phyloP scores from a whole-genome alignment of 2,888 invertebrate species.

The Drosophila atripex region DNA sequence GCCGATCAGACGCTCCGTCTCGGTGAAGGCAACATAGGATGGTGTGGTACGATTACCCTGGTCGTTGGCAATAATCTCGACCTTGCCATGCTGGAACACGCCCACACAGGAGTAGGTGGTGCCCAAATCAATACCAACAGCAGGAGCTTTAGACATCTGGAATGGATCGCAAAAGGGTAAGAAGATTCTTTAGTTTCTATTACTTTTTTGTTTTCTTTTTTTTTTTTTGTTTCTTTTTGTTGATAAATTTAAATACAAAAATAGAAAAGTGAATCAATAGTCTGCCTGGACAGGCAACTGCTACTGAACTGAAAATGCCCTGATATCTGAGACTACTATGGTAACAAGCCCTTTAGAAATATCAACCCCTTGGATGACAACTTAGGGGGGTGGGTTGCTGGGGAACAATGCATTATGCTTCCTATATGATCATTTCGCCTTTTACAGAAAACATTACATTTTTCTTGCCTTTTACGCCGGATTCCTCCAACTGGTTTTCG shows the following conservation, averaged over 20 bases:
- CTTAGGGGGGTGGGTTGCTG: conserved; percentile 14
- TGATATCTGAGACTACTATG: not conserved
- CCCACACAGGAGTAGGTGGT: conserved; percentile 98
- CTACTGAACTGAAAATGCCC: not conserved
- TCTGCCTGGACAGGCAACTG: not conserved
- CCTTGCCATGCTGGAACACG: conserved; percentile 95
- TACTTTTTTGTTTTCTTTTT: not conserved
- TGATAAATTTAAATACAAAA: conserved; percentile 13
- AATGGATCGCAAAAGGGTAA: conserved; percentile 34
- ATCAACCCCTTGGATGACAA: not conserved
- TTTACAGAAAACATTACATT: conserved; percentile 31
- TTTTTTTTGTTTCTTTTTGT: too few species aligned
- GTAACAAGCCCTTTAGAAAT: not conserved
- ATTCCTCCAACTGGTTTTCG: conserved; percentile 51
- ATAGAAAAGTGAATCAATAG: conserved; percentile 9
- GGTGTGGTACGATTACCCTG: conserved; percentile 96
- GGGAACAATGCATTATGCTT: not conserved
- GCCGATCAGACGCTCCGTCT: conserved; percentile 93
- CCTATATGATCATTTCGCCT: conserved; percentile 16
- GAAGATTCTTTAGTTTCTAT: not conserved
- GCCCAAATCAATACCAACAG: conserved; percentile 97
- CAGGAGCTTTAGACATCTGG: conserved; percentile 87
- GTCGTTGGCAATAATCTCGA: conserved; percentile 95
- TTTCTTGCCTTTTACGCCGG: conserved; percentile 7
- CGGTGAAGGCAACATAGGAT: conserved; percentile 91